Evolutionary conservation across 1,140 invertebrate species (phyloP), one percentile per base, ranked within the genome.

Genomic region (Drosophila teissieri): DNA sequence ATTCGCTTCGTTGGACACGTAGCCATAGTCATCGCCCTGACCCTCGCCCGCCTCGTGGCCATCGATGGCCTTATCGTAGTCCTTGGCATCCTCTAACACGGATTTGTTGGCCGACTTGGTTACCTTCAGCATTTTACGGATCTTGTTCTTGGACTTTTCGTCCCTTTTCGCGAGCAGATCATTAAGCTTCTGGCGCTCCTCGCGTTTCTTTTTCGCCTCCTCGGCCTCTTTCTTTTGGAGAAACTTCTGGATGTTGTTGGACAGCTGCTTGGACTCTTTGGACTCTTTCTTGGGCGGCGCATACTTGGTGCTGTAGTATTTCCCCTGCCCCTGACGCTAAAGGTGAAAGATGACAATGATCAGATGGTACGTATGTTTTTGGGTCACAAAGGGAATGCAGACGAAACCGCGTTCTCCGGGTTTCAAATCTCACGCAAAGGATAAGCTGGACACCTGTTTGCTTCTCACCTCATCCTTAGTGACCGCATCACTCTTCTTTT

Each of bases 21-120:
- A 98, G 5, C 97, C 96, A 91, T 98, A 98, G 90, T 98, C 97
- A 93, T 98, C 97, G 91, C 97, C 96, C 85, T 97, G 97, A 0
- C 96, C 96, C 81, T 95, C 94, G 5, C 94, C 78, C 45, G 68
- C 15, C 51, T 94, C 17, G 95, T 65, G 64, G 1, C 95, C n/a
- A 94, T 94, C 2, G n/a, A n/a, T 42, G 27, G 27, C 15, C 6
- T 36, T 54, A 15, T 79, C 69, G 49, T 52, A 49, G 86, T 97
- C 95, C 56, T 96, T 93, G 55, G 96, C 96, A 94, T 97, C 97
- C 54, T 95, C 95, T 58, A 98, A 92, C 4, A 96, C 96, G 7
- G 96, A 95, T 91, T 97, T 97, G 91, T 97, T 97, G 0, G 96
- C 96, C 53, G 96, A 96, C 93, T 98, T 98, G 22, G 96, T 97